Percentiles rank a stretch among this genome's conserved stretches.
These are phyloP conservation scores for Tipula confusa DNA, from an alignment of 2,888 invertebrate genomes.

Conservation along the genomic window DNA sequence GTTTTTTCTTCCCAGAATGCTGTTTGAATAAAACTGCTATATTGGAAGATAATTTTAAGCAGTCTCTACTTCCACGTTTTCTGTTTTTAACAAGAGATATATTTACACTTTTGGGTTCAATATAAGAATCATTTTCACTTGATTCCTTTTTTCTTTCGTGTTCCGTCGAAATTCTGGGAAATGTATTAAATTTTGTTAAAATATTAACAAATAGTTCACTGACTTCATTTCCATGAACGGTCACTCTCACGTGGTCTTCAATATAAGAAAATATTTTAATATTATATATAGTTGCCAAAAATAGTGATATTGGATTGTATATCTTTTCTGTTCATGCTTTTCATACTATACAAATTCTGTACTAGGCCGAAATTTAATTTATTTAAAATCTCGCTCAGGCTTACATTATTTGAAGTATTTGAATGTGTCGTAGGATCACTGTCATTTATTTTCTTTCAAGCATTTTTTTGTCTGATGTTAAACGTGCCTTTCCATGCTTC, in stretches of 20 bases:
- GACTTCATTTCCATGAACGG: too few species aligned
- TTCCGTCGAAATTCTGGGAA: background rate
- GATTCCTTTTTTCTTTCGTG: background rate
- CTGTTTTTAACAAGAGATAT: background rate
- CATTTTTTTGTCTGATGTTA: background rate
- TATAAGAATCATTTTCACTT: background rate
- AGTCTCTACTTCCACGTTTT: background rate
- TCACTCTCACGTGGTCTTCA: too few species aligned
- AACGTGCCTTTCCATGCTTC: background rate
- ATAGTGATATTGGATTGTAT: background rate
- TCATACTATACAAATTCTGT: background rate
- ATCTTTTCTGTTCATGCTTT: background rate
- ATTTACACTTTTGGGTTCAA: background rate
- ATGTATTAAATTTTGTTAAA: background rate
- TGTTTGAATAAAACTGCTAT: constrained; percentile 4
- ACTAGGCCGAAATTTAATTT: too few species aligned
- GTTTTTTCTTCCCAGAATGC: constrained; percentile 10
- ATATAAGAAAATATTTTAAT: too few species aligned
- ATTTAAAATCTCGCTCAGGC: too few species aligned
- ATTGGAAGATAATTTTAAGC: background rate
- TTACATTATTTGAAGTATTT: too few species aligned
- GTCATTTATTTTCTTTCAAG: too few species aligned
- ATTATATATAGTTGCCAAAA: background rate
- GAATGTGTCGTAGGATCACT: too few species aligned
- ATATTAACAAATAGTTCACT: too few species aligned